These are phyloP conservation scores for Sinosuthora webbiana DNA, from an alignment of 2,113 vertebrate species.

Conservation along the genomic window DNA sequence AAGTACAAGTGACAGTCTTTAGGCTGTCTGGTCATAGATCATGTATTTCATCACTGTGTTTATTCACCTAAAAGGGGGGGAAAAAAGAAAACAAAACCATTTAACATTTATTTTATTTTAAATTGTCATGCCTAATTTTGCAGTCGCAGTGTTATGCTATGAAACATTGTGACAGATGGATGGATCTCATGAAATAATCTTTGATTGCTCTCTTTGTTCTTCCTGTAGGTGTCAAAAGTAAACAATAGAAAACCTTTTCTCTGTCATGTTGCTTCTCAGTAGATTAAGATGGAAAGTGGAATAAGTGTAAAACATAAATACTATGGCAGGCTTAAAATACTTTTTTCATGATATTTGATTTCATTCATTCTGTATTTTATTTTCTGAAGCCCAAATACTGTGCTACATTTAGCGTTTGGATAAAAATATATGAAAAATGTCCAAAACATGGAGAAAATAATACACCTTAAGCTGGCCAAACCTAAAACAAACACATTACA, in stretches of 20 bases:
- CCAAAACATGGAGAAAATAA: neutral
- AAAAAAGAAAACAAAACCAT: neutral
- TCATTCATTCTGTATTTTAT: neutral
- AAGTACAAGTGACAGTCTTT: neutral
- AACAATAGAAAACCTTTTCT: slow-evolving; percentile 68
- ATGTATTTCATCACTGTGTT: neutral
- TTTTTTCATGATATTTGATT: neutral
- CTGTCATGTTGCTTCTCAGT: slow-evolving; percentile 26
- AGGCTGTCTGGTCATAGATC: neutral
- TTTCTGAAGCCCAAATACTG: neutral
- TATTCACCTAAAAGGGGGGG: neutral
- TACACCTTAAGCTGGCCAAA: neutral
- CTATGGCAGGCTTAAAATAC: neutral
- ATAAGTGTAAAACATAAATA: slow-evolving; percentile 24
- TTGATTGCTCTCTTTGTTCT: slow-evolving; percentile 61
- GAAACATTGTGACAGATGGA: slow-evolving; percentile 63
- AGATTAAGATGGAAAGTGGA: slow-evolving; percentile 28
- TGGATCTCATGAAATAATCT: slow-evolving; percentile 64
- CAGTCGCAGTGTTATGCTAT: slow-evolving; percentile 18
- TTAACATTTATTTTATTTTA: neutral
- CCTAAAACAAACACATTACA: neutral
- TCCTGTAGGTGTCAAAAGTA: slow-evolving; percentile 48
- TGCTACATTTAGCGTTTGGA: neutral
- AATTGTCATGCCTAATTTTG: neutral
- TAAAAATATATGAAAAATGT: neutral